Evolutionary conservation across 2,797 vertebrate species (phyloP).

Genomic region (Cichlasoma orientale): DNA sequence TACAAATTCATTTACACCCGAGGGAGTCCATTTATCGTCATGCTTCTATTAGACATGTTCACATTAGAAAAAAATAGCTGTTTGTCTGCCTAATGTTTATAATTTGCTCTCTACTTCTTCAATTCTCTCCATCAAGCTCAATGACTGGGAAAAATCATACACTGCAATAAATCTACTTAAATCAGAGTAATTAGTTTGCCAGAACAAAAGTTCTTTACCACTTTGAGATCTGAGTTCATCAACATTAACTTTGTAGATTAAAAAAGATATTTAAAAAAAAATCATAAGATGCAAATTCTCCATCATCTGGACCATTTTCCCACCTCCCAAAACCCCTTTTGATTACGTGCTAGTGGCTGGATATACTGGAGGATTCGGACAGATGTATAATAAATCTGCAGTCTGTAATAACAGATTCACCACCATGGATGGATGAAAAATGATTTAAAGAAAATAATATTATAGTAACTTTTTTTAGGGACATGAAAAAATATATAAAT

Average conservation of each 20-base stretch:
- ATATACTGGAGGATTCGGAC: conserved; percentile 45
- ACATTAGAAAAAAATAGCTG: background rate
- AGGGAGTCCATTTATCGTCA: background rate
- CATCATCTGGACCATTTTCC: background rate
- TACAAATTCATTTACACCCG: background rate
- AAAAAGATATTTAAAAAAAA: background rate
- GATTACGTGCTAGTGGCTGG: conserved; percentile 65
- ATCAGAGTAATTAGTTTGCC: background rate
- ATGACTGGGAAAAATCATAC: background rate
- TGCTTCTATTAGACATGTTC: no score
- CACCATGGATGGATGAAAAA: no score
- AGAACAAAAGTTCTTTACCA: background rate
- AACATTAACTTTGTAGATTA: background rate
- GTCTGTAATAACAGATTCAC: conserved; percentile 63
- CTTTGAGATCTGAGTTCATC: background rate
- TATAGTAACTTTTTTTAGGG: background rate
- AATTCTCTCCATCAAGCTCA: background rate
- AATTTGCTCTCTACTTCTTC: background rate
- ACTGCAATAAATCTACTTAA: background rate
- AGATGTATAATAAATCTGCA: background rate
- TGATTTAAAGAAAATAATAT: background rate
- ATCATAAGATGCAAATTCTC: background rate
- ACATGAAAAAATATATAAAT: background rate
- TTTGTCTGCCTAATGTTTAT: background rate
- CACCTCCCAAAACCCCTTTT: conserved; percentile 39